Conservation (phyloP, 2,113 vertebrate species). For the Thomomys bottae region DNA sequence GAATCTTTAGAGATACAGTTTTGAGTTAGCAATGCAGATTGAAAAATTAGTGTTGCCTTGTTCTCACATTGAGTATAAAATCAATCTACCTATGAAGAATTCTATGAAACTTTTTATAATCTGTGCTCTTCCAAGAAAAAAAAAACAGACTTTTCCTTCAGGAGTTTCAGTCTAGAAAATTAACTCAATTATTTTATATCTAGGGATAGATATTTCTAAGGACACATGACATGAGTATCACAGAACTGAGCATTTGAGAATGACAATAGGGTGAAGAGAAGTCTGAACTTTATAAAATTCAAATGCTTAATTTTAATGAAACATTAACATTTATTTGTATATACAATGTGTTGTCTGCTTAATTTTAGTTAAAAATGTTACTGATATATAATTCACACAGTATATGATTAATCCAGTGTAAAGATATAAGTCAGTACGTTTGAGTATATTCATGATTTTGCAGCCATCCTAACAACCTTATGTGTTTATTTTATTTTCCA, state of each 20-base stretch:
- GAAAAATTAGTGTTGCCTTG: not conserved
- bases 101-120: constrained; percentile 9
- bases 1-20: not conserved
- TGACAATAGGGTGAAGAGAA: not conserved
- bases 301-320: constrained; percentile 7
- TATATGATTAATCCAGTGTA: not conserved
- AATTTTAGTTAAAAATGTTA: not conserved
- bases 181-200: not conserved
- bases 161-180: not conserved
- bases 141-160: not conserved
- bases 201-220: not conserved
- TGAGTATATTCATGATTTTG: not conserved
- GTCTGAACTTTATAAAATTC: not conserved
- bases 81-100: not conserved
- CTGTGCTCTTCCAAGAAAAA: not conserved
- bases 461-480: not conserved
- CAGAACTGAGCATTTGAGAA: not conserved
- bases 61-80: constrained; percentile 3
- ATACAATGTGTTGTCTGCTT: not conserved
- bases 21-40: not conserved
- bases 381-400: not conserved
- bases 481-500: not conserved
- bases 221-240: not conserved
- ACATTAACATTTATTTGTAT: not conserved
- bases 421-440: not conserved